Base-by-base conservation (phyloP, 92 coral and sea anemone species). In the Bergia puertoricense region DNA sequence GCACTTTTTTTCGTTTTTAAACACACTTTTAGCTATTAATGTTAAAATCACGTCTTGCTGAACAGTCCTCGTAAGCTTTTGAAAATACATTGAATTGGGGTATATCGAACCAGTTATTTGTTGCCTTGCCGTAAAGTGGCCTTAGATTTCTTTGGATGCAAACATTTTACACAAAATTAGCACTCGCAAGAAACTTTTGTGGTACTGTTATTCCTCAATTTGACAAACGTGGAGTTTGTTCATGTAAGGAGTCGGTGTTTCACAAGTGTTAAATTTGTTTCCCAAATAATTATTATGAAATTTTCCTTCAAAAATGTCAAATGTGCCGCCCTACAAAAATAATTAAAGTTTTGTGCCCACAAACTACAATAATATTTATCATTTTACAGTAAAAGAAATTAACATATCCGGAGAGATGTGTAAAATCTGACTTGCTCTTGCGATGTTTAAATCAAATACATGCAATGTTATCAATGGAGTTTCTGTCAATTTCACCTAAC, bases 371-470 rank as follows among this genome's bases (percentile, higher is more conserved):
- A 84, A 84, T 82, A 72, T 71, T 84, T 71, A 46, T 71, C 66
- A 45, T 84, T 45, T 37, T 11, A 48, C 54, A 69, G 68, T 45
- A 68, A 39, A 71, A 36, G 45, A 41, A 68, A 84, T 84, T 84
- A 84, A 46, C 79, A 84, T 84, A 71, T 45, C 87, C 68, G 78
- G 36, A 48, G 56, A 84, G 23, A 84, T 84, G 65, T 72, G 87
- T 84, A 84, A 48, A 76, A 84, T 71, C 13, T 84, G 65, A 51
- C 67, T 84, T 0, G 75, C 67, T 46, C 79, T 69, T 36, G 87
- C 23, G 40, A 46, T 84, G 2, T 38, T 84, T 71, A 44, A 84
- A 6, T 46, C 75, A 40, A 69, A 71, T 11, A 43, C 69, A 62
- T 8, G 18, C 10, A 72, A 14, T 44, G 62, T 30, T 41, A 62